phyloP scores from a whole-genome alignment of 2,113 vertebrate genomes.

The Ceuthmochares aereus region DNA sequence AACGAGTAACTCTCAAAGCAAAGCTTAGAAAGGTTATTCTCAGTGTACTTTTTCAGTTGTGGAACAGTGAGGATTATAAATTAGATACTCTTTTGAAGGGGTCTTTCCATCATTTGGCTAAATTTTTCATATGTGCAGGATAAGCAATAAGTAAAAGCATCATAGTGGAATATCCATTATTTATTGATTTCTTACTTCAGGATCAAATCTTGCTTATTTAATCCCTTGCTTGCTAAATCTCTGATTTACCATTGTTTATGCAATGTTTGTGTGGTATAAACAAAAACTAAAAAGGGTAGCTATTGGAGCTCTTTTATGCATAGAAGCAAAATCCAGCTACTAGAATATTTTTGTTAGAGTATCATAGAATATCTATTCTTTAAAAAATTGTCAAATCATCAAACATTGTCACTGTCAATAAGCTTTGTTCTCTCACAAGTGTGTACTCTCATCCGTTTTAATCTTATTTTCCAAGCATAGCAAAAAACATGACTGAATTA shows the following conservation, averaged over 20 bases:
- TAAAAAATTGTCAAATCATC: background rate
- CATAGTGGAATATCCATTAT: background rate
- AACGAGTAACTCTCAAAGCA: constrained; percentile 47
- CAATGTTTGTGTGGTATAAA: background rate
- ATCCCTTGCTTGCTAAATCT: background rate
- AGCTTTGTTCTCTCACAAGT: background rate
- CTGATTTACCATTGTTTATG: background rate
- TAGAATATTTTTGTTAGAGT: background rate
- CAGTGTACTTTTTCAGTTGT: constrained; percentile 66
- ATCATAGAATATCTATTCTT: background rate
- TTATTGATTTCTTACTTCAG: background rate
- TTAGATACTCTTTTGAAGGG: background rate
- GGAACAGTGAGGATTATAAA: constrained; percentile 39
- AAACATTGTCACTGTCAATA: background rate
- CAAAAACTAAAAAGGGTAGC: background rate
- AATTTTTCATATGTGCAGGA: background rate
- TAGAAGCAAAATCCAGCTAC: background rate
- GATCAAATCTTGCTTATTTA: background rate
- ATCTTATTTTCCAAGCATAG: background rate
- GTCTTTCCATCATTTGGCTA: background rate
- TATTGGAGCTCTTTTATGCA: background rate
- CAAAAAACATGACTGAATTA: background rate
- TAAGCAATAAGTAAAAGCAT: background rate
- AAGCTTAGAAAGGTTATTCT: constrained; percentile 62
- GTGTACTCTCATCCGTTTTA: background rate